These are phyloP conservation scores for Oscheius onirici DNA, from an alignment of 2,888 invertebrate genomes.

Conservation along the genomic window DNA sequence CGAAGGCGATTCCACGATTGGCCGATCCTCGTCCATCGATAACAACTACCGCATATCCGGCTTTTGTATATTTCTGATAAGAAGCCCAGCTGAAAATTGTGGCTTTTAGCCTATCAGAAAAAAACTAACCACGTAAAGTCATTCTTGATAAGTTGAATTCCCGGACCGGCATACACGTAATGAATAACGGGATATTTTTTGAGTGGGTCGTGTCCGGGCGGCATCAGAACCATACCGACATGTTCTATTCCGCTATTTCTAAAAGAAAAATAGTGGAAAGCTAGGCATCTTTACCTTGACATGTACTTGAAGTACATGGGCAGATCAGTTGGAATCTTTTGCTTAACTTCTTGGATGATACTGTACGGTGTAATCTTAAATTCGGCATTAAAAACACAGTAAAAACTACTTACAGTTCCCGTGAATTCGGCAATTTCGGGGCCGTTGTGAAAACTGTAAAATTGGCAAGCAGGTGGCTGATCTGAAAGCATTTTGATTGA, in stretches of 20 bases:
- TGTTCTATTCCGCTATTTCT: slow-evolving; percentile 38
- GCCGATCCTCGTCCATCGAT: slow-evolving; percentile 95
- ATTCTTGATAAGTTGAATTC: slow-evolving; percentile 95
- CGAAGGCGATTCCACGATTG: slow-evolving; percentile 90
- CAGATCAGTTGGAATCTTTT: neutral
- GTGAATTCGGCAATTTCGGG: slow-evolving; percentile 28
- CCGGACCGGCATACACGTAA: slow-evolving; percentile 97
- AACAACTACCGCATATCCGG: slow-evolving; percentile 93
- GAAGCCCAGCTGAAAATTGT: slow-evolving; percentile 49
- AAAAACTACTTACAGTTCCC: slow-evolving; percentile 17
- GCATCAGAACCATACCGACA: slow-evolving; percentile 46
- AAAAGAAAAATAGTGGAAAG: slow-evolving; percentile 5
- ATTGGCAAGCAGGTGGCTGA: slow-evolving; percentile 51
- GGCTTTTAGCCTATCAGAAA: neutral
- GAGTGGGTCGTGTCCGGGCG: slow-evolving; percentile 34
- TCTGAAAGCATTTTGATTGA: no score
- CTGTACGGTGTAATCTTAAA: slow-evolving; percentile 1
- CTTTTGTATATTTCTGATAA: slow-evolving; percentile 93
- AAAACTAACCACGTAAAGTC: slow-evolving; percentile 56
- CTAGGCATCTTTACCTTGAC: slow-evolving; percentile 40
- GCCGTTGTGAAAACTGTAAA: slow-evolving; percentile 31
- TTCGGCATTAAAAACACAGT: neutral
- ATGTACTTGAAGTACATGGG: slow-evolving; percentile 42
- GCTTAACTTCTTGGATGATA: neutral
- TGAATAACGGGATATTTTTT: slow-evolving; percentile 82